Conservation (phyloP, 2,797 vertebrate genomes). For the Danio kyathit region DNA sequence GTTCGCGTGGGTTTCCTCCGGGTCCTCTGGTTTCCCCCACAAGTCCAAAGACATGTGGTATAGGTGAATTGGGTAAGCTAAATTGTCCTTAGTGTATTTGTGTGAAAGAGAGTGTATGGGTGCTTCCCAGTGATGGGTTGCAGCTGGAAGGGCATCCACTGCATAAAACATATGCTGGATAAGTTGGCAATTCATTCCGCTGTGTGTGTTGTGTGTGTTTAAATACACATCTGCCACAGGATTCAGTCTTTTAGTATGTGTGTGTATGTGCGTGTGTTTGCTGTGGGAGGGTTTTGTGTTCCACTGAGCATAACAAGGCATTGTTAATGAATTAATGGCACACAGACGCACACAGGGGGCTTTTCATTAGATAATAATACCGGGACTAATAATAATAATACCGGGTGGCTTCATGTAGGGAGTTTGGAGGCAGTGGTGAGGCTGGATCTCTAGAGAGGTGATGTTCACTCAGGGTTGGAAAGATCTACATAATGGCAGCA, state of each 20-base stretch:
- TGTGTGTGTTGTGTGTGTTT: conserved; percentile 8
- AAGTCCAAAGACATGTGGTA: too few relatives aligned
- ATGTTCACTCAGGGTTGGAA: neutral
- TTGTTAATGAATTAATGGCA: conserved; percentile 63
- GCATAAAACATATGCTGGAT: too few relatives aligned
- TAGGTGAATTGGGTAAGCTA: too few relatives aligned
- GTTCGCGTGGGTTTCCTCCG: too few relatives aligned
- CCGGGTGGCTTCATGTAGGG: conserved; percentile 27
- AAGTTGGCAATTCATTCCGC: too few relatives aligned
- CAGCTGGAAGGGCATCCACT: too few relatives aligned
- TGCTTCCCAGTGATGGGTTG: too few relatives aligned
- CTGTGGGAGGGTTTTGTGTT: conserved; percentile 29
- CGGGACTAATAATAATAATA: neutral
- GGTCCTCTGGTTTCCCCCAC: too few relatives aligned
- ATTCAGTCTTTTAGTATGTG: conserved; percentile 8
- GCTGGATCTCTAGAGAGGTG: conserved; percentile 15
- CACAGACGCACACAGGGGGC: conserved; percentile 50
- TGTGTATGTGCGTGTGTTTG: neutral
- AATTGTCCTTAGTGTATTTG: too few relatives aligned
- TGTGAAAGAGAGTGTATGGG: too few relatives aligned
- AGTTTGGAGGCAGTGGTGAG: conserved; percentile 24
- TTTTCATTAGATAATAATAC: conserved; percentile 60
- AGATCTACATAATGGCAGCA: too few relatives aligned
- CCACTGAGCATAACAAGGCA: conserved; percentile 56
- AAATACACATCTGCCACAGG: conserved; percentile 31